Conservation (phyloP, 2,888 invertebrate species). For the Drosophila pegasa region DNA sequence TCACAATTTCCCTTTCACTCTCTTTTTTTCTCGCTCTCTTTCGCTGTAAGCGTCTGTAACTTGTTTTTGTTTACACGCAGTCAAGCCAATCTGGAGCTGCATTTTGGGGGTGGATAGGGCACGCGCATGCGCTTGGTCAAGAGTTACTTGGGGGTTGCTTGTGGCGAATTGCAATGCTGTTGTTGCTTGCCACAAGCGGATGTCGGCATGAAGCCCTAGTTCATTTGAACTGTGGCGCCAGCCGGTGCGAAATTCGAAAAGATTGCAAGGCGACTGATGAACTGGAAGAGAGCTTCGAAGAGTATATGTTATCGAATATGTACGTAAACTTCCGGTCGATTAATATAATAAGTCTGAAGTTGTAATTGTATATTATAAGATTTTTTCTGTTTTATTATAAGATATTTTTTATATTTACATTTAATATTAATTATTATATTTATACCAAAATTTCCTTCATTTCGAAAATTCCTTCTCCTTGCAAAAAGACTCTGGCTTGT, state of each 20-base stretch:
- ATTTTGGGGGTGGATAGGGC: slow-evolving; percentile 49
- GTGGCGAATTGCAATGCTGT: slow-evolving; percentile 29
- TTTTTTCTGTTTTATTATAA: no score
- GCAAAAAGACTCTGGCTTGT: background rate
- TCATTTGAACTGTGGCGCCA: slow-evolving; percentile 36
- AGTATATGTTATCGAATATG: background rate
- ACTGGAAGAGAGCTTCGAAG: background rate
- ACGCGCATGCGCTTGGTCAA: slow-evolving; percentile 56
- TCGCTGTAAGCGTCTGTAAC: slow-evolving; percentile 35
- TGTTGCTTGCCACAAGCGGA: slow-evolving; percentile 13
- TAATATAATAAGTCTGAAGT: no score
- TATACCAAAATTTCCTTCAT: no score
- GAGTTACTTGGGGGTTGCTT: no score
- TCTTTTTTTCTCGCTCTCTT: slow-evolving; percentile 9
- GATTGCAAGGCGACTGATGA: background rate
- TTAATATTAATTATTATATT: no score
- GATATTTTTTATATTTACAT: no score
- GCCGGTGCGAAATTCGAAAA: background rate
- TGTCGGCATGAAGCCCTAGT: slow-evolving; percentile 7
- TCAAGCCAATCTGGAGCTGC: slow-evolving; percentile 24
- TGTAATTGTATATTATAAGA: no score
- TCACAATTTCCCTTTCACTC: slow-evolving; percentile 4
- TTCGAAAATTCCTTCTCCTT: background rate
- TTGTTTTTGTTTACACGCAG: slow-evolving; percentile 77
- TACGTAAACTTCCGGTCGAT: background rate